Base-by-base conservation (phyloP, 1,140 invertebrate species). In the Rhopalosiphum padi region DNA sequence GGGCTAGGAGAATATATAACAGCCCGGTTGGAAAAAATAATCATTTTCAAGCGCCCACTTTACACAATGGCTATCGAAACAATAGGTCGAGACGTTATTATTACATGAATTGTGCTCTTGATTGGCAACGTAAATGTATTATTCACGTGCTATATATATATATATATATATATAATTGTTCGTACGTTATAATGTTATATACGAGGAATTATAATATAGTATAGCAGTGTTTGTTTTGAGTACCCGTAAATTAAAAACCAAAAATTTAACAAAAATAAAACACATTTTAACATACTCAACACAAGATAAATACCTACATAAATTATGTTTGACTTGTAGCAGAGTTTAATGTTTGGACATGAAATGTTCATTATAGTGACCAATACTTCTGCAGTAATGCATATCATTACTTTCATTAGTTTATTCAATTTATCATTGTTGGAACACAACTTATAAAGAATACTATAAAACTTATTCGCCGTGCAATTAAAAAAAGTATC, bases 11-110 rank as follows among this genome's bases (percentile, higher is more conserved):
- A 35, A 82, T 83, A 83, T 37, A 83, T 9, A 83, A 83, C 77
- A 21, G 35, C 21, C 8, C 21, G 7, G 77, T 37, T 83, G 77
- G 35, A 83, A 83, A 83, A 83, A 85, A 41, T 85, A 85, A 85
- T 43, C 37, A 85, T 43, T 85, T 85, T 43, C 83, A 85, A 85
- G 83, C 83, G 41, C 83, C 83, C 85, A 87, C 85, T 87, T 87
- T 46, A 87, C 41, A 87, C 85, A 87, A 87, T n/a, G 43, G 85
- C 85, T 46, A 46, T 87, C 85, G 43, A 87, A 87, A 87, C 83
- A 85, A 85, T 85, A 85, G 83, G 83, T 85, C 83, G 83, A 85
- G 35, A 85, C 83, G 22, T 43, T 85, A 43, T 85, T 85, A 85
- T 85, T 85, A 85, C 25, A 85, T 41, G 37, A 85, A 85, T 43